Percentiles rank a stretch among this genome's conserved stretches.
phyloP scores from a whole-genome alignment of 2,888 invertebrate genomes.

The Noctua pronuba region DNA sequence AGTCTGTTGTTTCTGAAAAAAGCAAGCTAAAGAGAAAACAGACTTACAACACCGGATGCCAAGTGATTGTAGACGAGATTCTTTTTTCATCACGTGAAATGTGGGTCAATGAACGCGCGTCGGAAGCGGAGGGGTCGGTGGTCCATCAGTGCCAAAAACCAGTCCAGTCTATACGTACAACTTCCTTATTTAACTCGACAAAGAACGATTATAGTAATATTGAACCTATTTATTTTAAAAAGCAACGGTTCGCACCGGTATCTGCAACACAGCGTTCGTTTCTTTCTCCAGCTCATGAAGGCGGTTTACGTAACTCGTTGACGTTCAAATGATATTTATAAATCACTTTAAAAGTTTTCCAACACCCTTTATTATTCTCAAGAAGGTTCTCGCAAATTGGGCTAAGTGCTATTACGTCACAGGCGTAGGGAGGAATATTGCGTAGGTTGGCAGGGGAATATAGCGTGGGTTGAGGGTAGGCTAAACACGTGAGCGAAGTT shows the following conservation, averaged over 20 bases:
- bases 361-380: not conserved
- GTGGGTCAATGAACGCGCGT: conserved; percentile 14
- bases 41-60: conserved; percentile 14
- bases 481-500: conserved; percentile 20
- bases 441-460: not conserved
- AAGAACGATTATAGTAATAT: not conserved
- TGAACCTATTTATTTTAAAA: not conserved
- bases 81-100: not conserved
- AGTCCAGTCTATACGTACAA: not conserved
- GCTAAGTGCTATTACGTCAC: conserved; percentile 42
- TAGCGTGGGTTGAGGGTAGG: not conserved
- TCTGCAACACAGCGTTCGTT: not conserved
- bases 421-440: conserved; percentile 12
- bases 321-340: conserved; percentile 23
- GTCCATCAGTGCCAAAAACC: conserved; percentile 31
- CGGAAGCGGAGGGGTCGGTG: not conserved
- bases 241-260: not conserved
- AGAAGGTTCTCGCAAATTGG: conserved; percentile 26
- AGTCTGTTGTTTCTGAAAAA: not conserved
- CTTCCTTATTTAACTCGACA: not conserved
- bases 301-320: conserved; percentile 24
- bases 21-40: not conserved
- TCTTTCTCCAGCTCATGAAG: conserved; percentile 4
- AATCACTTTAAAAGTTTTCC: conserved; percentile 6
- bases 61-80: conserved; percentile 4